Conservation (phyloP, 2,888 invertebrate genomes). For the Agapostemon virescens region DNA sequence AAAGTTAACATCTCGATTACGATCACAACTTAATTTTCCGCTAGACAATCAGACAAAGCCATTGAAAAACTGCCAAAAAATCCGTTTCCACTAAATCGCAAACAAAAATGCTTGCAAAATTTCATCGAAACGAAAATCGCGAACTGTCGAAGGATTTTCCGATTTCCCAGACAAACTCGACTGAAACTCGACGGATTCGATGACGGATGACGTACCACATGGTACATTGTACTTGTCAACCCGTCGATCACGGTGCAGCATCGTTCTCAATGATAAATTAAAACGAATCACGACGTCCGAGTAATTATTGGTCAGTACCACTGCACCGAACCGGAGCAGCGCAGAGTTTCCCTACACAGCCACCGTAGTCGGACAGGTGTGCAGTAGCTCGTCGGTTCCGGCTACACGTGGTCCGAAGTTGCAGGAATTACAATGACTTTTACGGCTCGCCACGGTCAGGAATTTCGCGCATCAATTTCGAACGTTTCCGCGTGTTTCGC, state of each 20-base stretch:
- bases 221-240: neutral
- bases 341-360: constrained; percentile 34
- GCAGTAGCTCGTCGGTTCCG: constrained; percentile 19
- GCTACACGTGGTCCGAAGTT: constrained; percentile 36
- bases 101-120: neutral
- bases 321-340: neutral
- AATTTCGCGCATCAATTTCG: constrained; percentile 51
- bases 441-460: constrained; percentile 24
- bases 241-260: neutral
- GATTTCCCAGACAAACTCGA: neutral
- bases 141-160: neutral
- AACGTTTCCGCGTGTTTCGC: constrained; percentile 32
- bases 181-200: neutral
- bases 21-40: no score
- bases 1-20: no score
- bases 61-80: no score
- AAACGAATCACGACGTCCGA: constrained; percentile 5
- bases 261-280: neutral
- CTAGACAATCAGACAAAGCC: no score
- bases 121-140: neutral
- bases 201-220: neutral
- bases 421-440: constrained; percentile 41
- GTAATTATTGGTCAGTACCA: constrained; percentile 39
- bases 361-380: constrained; percentile 3
- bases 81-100: no score